Evolutionary conservation across 2,113 vertebrate genomes (phyloP).

Genomic region (Charina bottae): DNA sequence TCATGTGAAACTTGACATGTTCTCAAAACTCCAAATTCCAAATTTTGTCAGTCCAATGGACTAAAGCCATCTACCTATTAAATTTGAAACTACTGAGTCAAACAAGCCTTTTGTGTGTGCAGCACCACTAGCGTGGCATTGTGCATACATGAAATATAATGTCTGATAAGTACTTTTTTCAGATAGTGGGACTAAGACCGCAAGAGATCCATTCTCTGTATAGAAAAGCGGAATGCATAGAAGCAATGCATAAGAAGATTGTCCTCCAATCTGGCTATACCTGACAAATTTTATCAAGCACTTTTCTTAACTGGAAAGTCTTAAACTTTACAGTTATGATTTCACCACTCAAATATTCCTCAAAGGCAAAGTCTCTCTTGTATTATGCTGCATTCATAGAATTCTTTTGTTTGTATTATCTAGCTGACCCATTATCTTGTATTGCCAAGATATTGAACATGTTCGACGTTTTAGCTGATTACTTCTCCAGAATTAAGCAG

Average conservation of each 20-base stretch:
- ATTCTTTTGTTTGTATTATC: conserved; percentile 56
- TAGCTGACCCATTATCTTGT: conserved; percentile 51
- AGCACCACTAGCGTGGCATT: background rate
- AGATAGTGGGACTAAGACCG: background rate
- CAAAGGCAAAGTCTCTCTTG: conserved; percentile 43
- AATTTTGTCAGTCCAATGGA: background rate
- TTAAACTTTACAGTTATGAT: conserved; percentile 25
- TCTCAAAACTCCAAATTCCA: background rate
- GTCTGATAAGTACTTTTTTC: background rate
- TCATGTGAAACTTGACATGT: background rate
- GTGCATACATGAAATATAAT: background rate
- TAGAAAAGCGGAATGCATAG: background rate
- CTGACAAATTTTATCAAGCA: background rate
- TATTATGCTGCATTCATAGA: conserved; percentile 54
- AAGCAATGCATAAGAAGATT: background rate
- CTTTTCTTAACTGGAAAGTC: background rate
- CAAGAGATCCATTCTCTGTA: background rate
- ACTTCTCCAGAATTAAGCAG: conserved; percentile 65
- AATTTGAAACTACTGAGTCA: background rate
- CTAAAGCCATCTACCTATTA: background rate
- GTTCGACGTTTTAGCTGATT: conserved; percentile 63
- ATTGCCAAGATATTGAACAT: conserved; percentile 63
- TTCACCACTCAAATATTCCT: conserved; percentile 52
- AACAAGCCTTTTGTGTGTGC: background rate
- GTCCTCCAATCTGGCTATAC: background rate